Base-by-base conservation (phyloP, 2,888 invertebrate species). In the Protodeltote pygarga region DNA sequence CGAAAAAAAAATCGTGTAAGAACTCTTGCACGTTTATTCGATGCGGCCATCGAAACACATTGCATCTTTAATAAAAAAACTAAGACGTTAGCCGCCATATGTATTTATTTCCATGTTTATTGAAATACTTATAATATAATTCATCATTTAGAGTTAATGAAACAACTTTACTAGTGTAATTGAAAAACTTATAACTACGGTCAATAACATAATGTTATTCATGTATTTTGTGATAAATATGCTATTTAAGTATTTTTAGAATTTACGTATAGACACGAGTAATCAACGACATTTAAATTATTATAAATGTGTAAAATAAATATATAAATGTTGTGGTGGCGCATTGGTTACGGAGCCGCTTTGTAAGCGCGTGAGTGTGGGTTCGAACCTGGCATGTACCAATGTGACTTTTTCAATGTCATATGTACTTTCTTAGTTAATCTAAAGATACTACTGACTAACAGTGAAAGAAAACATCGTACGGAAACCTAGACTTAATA, bases 131-230 rank as follows among this genome's bases (percentile, higher is more conserved):
- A 70, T 65, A 42, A 64, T 53, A 41, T 28, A 37, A 72, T 75
- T 69, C 54, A 69, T 76, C 75, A 71, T 55, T 53, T 48, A 63
- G 21, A 60, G 46, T 45, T 65, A 63, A 74, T 68, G 65, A 66
- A 49, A 47, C 42, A 42, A 61, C 37, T 54, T 63, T 50, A 57
- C 54, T 28, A 29, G 20, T 46, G 24, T 64, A 70, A 58, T 65
- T 58, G 65, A 61, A 67, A 66, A 49, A 33, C 45, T 33, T 41
- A 61, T 38, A 34, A 45, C 9, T 39, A 37, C 6, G 6, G 11
- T 41, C 46, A 62, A 58, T 62, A 44, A 34, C 42, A 27, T 44
- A 39, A 55, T 61, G 41, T 61, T 62, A 65, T 64, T 52, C 47
- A 51, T 55, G 9, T 48, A 21, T 35, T 45, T 40, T 35, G 28